Percentiles rank a stretch among this genome's conserved stretches.
phyloP scores from a whole-genome alignment of 2,888 invertebrate genomes.

The Chaetoderma sp. region DNA sequence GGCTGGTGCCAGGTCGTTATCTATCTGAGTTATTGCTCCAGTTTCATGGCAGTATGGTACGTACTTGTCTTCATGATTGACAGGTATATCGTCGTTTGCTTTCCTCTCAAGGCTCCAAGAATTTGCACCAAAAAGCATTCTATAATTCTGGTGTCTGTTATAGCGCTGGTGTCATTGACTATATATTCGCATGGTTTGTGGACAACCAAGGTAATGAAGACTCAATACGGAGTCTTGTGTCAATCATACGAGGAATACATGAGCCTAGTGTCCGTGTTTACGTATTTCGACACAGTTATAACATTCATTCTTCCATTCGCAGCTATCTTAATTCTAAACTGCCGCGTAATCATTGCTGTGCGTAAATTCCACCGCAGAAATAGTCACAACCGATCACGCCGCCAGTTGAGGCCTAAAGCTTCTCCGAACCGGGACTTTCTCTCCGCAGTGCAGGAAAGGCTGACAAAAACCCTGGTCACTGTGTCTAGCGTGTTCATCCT shows the following conservation, averaged over 20 bases:
- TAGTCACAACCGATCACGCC: slow-evolving; percentile 4
- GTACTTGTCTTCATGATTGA: slow-evolving; percentile 89
- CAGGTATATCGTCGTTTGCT: slow-evolving; percentile 84
- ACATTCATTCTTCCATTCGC: slow-evolving; percentile 52
- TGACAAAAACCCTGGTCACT: slow-evolving; percentile 54
- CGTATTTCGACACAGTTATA: slow-evolving; percentile 48
- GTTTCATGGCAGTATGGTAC: slow-evolving; percentile 85
- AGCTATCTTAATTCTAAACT: slow-evolving; percentile 46
- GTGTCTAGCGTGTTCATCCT: slow-evolving; percentile 57
- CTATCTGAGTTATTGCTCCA: slow-evolving; percentile 74
- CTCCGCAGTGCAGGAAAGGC: slow-evolving; percentile 46
- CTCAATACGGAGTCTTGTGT: slow-evolving; percentile 25
- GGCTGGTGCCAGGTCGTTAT: slow-evolving; percentile 73
- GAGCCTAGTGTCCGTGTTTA: slow-evolving; percentile 40
- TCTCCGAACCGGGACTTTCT: slow-evolving; percentile 33
- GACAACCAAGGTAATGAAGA: slow-evolving; percentile 35
- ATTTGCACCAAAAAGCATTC: slow-evolving; percentile 49
- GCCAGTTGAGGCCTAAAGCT: slow-evolving; percentile 29
- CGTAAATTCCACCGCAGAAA: slow-evolving; percentile 16
- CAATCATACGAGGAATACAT: slow-evolving; percentile 33
- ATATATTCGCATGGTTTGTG: slow-evolving; percentile 53
- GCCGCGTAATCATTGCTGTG: slow-evolving; percentile 41
- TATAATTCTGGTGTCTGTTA: slow-evolving; percentile 30
- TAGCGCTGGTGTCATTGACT: slow-evolving; percentile 41
- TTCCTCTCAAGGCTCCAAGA: slow-evolving; percentile 75